Conservation (phyloP, 2,888 invertebrate species). For the Aphidius colemani region DNA sequence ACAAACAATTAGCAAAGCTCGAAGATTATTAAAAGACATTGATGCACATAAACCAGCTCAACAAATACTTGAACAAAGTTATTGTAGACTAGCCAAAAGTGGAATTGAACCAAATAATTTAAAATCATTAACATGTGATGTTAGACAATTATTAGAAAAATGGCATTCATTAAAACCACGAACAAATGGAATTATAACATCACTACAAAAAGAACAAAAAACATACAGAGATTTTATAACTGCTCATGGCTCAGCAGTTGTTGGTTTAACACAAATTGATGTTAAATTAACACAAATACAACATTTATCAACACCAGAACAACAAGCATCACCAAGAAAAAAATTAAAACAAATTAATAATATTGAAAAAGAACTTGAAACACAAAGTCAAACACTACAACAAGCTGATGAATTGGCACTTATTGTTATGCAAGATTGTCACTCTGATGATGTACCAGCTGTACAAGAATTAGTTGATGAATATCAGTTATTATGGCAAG, state of each 20-base stretch:
- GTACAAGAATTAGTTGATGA: constrained; percentile 70
- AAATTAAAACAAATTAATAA: constrained; percentile 62
- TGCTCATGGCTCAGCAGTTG: constrained; percentile 73
- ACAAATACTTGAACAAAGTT: constrained; percentile 71
- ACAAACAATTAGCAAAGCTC: constrained; percentile 65
- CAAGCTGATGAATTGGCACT: constrained; percentile 68
- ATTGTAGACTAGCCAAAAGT: constrained; percentile 71
- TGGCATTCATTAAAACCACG: constrained; percentile 71
- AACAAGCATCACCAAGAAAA: constrained; percentile 60
- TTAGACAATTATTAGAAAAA: constrained; percentile 66
- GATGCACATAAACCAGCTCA: constrained; percentile 65
- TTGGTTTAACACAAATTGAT: constrained; percentile 74
- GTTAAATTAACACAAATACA: constrained; percentile 73
- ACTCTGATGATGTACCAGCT: constrained; percentile 63
- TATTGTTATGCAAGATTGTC: constrained; percentile 65
- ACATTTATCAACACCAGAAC: constrained; percentile 63
- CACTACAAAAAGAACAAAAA: constrained; percentile 65
- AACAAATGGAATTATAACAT: constrained; percentile 65
- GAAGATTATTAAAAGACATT: constrained; percentile 64
- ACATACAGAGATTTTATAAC: constrained; percentile 72
- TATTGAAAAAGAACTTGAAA: constrained; percentile 65
- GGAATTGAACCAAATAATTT: constrained; percentile 74
- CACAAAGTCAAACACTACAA: constrained; percentile 62
- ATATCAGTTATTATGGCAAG: constrained; percentile 69
- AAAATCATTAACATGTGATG: constrained; percentile 67